Evolutionary conservation across 2,888 invertebrate genomes (phyloP), one percentile per base, ranked within the genome.

Genomic region (Diarsia brunnea): DNA sequence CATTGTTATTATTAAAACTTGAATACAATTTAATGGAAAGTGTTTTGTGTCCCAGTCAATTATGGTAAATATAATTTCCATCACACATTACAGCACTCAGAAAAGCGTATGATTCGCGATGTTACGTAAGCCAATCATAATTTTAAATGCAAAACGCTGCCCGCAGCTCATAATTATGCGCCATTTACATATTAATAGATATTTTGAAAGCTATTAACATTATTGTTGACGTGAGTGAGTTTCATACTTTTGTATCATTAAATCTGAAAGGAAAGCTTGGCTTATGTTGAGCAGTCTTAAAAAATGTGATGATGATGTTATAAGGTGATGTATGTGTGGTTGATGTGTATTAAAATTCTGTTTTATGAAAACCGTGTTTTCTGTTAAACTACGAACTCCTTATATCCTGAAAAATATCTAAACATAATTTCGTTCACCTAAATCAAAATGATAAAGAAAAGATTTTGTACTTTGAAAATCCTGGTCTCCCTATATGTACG

Each of bases 131-230:
- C 76, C 64, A 76, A 82, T 81, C 76, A 69, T 81, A 79, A 79
- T 69, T 79, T 79, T 75, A 75, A 75, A 79, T 76, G 68, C 76
- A 69, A 81, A 79, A 65, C 61, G 67, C 65, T 76, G 82, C 53
- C 76, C 68, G 53, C 58, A 53, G 77, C 58, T 47, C 64, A 65
- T 75, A 69, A 76, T 79, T 79, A 79, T 76, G 77, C 68, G 10
- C 27, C 14, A 79, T 79, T 65, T 69, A 69, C 79, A 79, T 82
- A 76, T 82, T 82, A 69, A 79, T 79, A 76, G 76, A 82, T 69
- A 69, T 69, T 80, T 82, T 76, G 64, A 82, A 79, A 79, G 76
- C 27, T 45, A 76, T 79, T 67, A 63, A 60, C 82, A 73, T 68
- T 73, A 80, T 51, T 64, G 53, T 63, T 61, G 53, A 74, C 16